Base-by-base conservation (phyloP, 2,113 vertebrate species). In the Anguilla rostrata region DNA sequence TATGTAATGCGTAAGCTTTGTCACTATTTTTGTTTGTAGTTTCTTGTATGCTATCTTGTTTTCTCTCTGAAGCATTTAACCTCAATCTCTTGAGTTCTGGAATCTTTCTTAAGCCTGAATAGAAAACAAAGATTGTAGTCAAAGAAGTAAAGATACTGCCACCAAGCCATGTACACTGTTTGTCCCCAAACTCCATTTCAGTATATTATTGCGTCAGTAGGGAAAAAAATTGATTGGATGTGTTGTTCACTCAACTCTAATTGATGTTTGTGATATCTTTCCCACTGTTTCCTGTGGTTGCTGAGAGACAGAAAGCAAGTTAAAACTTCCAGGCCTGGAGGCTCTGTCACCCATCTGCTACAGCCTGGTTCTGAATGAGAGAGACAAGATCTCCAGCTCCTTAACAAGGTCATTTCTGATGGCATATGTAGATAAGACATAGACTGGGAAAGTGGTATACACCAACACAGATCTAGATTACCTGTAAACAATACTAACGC, bases 211-310 rank as follows among this genome's bases (percentile, higher is more conserved):
- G 49, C 63, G 26, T 75, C n/a, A 57, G 43, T 75, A 29, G 9
- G 8, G 43, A 46, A 46, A 66, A 39, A 75, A 80, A 49, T 75
- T 63, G 20, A 60, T 46, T 75, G 9, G 11, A 12, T 63, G 92
- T 95, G 95, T 95, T 53, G 78, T 88, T 89, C 75, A 79, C 85
- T 14, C 86, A 81, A 90, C 84, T 90, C 95, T 97, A 94, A 97
- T 96, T 97, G 96, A 96, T 96, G 92, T 96, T 97, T 97, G 94
- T 97, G 96, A 96, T 97, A 95, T 97, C 97, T 92, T 95, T 97
- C 96, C 96, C 95, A 97, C 96, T 97, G 96, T 97, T 97, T 96
- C 96, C 96, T 96, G 96, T 97, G 96, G 96, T 97, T 95, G 96
- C 97, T 96, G 96, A 97, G 96, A 96, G 95, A 96, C 95, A 96